Percentiles rank a stretch among this genome's conserved stretches.
Conservation (phyloP, 2,113 vertebrate species). For the Perognathus longimembris region DNA sequence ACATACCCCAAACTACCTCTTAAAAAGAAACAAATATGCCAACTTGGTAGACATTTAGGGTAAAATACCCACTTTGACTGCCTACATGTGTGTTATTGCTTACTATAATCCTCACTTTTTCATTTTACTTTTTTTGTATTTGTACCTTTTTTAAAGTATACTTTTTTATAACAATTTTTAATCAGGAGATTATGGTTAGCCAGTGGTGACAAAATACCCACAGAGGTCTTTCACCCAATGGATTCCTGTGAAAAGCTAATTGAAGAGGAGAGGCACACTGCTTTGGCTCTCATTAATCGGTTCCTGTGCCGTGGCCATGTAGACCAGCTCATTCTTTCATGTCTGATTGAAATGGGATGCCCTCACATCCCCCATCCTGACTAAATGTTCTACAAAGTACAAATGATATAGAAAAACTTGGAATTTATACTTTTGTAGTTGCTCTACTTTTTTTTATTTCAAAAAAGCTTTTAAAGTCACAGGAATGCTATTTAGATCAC, state of each 20-base stretch:
- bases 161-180: neutral
- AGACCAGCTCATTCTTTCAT: slow-evolving; percentile 17
- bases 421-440: slow-evolving; percentile 85
- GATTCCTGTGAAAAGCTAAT: slow-evolving; percentile 45
- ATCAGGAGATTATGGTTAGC: neutral
- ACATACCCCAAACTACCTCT: neutral
- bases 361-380: slow-evolving; percentile 13
- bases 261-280: slow-evolving; percentile 28
- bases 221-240: neutral
- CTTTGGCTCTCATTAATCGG: slow-evolving; percentile 52
- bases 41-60: neutral
- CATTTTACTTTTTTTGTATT: slow-evolving; percentile 7
- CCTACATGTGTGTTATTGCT: neutral
- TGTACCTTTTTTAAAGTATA: neutral
- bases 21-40: neutral
- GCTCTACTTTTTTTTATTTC: slow-evolving; percentile 81
- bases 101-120: neutral
- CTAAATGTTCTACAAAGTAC: slow-evolving; percentile 72
- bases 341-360: slow-evolving; percentile 47
- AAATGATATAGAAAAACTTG: slow-evolving; percentile 81
- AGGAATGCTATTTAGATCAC: slow-evolving; percentile 85
- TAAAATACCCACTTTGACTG: neutral
- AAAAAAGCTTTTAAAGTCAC: slow-evolving; percentile 87
- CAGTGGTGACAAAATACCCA: neutral
- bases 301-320: neutral